Evolutionary conservation across 1,140 invertebrate species (phyloP), one percentile per base, ranked within the genome.

Genomic region (Diuraphis noxia): DNA sequence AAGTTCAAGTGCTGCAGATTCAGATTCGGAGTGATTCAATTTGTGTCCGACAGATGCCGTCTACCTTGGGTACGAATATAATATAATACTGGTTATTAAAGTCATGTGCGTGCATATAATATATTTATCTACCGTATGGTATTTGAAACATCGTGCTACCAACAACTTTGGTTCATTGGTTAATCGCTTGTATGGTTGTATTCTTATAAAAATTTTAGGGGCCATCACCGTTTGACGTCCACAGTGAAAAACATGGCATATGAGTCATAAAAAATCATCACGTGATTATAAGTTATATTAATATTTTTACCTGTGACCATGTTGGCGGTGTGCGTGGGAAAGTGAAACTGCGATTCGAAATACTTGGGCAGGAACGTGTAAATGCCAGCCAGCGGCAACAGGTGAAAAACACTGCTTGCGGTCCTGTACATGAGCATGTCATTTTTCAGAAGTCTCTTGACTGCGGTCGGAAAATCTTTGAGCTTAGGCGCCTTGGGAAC

Each of bases 361-460:
- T 98, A 99, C 94, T 99, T 99, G 86, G 98, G 98, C 93, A 98
- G 95, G 94, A 98, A 99, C 79, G 97, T 98, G 94, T 98, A 98
- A 19, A 98, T 95, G 9, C 98, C 98, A 91, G 97, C 97, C 92
- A 98, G 98, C 77, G 97, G 98, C 93, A 98, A 95, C 93, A 98
- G 96, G 93, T 98, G 97, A 19, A 99, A 95, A 34, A 98, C 98
- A 91, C 96, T 97, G 92, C 96, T 97, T 8, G 97, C 97, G 21
- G 97, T 98, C 36, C 98, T 95, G 93, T 97, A 97, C 96, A 98
- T 97, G 41, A 98, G 95, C 92, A 99, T 98, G 93, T 98, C 97
- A 93, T 98, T 98, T 92, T 96, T 97, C 41, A 99, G 93, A 93
- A 98, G 95, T 56, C 97, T 95, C 92, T 97, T 96, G 23, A 99